Evolutionary conservation across 2,888 invertebrate species (phyloP), one percentile per base, ranked within the genome.

Genomic region (Bellardia bayeri): DNA sequence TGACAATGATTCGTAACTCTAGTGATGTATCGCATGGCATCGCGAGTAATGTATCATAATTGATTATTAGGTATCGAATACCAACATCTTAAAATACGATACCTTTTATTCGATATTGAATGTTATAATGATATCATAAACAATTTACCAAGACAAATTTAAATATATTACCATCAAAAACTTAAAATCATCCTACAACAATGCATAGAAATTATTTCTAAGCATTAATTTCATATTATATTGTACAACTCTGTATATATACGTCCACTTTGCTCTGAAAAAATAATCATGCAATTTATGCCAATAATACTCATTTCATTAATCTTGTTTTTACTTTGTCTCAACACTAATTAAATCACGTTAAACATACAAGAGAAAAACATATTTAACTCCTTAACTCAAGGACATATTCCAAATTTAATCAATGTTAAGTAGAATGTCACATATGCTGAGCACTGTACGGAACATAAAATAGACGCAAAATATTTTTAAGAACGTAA

Each of bases 391-490:
- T 56, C 13, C 37, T 66, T 54, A 66, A 66, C 42, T 54, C 8
- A 4, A 42, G 9, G 33, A 51, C n/a, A 66, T 40, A 23, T 54
- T 66, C 23, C 14, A 54, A 78, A 30, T 78, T 66, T 78, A 78
- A 78, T 78, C 54, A 78, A 61, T 64, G 45, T 49, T 75, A 63
- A 75, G 75, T 61, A 64, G 40, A 64, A 11, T 64, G 49, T 37
- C 69, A 69, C 49, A 69, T 63, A 63, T 51, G 69, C 7, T 49
- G 30, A 33, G 6, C 37, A n/a, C 9, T 8, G 8, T n/a, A 14
- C 2, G n/a, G 9, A 63, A 33, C 63, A 69, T 69, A 69, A 45
- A 69, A 69, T 9, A 8, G 13, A 45, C n/a, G 45, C 13, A 66
- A 42, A 66, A 45, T 23, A 45, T 63, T 63, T 63, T 63, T 56